Conservation (phyloP, 2,888 invertebrate genomes). For the Yponomeuta sedellus region DNA sequence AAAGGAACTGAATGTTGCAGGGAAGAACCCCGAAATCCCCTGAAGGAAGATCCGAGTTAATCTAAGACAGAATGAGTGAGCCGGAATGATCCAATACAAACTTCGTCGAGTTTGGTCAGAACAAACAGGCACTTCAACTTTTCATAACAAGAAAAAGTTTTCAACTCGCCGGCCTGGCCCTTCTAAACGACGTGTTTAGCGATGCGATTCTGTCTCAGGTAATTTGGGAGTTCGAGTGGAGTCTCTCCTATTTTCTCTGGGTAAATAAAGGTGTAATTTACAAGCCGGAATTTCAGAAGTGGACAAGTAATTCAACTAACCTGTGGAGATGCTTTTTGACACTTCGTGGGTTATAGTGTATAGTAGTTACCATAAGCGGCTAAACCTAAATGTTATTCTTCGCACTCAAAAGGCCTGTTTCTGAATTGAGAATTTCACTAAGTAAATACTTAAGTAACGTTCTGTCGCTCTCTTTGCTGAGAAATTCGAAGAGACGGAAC, state of each 20-base stretch:
- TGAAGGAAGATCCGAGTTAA: not conserved
- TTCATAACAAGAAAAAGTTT: constrained; percentile 10
- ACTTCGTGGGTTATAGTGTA: no score
- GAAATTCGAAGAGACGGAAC: no score
- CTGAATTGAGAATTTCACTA: no score
- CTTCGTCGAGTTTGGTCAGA: not conserved
- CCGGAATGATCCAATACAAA: not conserved
- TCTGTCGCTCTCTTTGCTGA: no score
- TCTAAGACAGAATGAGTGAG: not conserved
- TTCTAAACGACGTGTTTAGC: not conserved
- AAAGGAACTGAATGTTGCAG: not conserved
- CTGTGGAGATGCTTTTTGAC: no score
- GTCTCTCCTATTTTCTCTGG: not conserved
- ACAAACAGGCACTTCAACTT: constrained; percentile 7
- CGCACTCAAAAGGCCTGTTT: no score
- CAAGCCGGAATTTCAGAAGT: no score
- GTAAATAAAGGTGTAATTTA: not conserved
- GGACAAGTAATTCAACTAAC: no score
- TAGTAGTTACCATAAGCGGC: no score
- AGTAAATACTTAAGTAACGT: no score
- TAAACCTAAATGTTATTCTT: no score
- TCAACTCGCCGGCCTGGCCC: not conserved
- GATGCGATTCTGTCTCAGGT: not conserved
- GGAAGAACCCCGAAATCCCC: not conserved
- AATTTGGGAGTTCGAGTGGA: not conserved